A percentile compares a stretch with the other conserved stretches of the same genome.
These are phyloP conservation scores for Sebastiscus tertius DNA, from an alignment of 2,797 vertebrate genomes.

Conservation along the genomic window DNA sequence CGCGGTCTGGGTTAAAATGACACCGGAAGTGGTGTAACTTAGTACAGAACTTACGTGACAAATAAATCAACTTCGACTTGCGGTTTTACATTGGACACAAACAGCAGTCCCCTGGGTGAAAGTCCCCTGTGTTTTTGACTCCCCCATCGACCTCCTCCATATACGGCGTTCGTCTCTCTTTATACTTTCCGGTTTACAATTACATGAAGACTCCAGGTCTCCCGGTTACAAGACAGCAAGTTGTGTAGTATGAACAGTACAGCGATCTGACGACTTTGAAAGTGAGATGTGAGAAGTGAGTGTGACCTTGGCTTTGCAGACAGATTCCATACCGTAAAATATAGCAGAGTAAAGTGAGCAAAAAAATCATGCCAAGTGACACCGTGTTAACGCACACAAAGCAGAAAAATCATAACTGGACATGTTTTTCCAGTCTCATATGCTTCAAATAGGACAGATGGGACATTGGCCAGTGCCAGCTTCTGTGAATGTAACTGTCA, in stretches of 20 bases:
- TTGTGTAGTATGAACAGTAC: neutral
- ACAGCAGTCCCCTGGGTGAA: too few species aligned
- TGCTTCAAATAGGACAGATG: conserved; percentile 37
- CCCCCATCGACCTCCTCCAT: too few species aligned
- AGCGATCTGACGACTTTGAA: neutral
- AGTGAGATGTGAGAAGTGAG: too few species aligned
- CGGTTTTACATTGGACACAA: too few species aligned
- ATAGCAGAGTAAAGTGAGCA: neutral
- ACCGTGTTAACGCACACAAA: neutral
- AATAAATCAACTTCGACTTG: too few species aligned
- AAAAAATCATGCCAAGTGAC: neutral
- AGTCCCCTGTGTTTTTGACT: too few species aligned
- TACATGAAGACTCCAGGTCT: neutral
- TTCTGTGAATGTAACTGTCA: conserved; percentile 35
- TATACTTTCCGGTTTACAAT: too few species aligned
- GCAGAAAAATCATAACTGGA: neutral
- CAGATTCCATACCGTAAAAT: neutral
- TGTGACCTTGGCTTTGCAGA: neutral
- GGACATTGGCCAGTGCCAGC: conserved; percentile 29
- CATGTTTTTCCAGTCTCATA: conserved; percentile 5
- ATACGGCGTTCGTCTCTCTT: too few species aligned
- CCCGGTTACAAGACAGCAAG: neutral
- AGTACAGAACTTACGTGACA: too few species aligned
- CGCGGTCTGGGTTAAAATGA: too few species aligned
- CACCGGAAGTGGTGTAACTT: too few species aligned